Percentiles rank a stretch among this genome's conserved stretches.
Evolutionary conservation across 2,113 vertebrate genomes (phyloP).

Genomic region (Megaceryle maxima): DNA sequence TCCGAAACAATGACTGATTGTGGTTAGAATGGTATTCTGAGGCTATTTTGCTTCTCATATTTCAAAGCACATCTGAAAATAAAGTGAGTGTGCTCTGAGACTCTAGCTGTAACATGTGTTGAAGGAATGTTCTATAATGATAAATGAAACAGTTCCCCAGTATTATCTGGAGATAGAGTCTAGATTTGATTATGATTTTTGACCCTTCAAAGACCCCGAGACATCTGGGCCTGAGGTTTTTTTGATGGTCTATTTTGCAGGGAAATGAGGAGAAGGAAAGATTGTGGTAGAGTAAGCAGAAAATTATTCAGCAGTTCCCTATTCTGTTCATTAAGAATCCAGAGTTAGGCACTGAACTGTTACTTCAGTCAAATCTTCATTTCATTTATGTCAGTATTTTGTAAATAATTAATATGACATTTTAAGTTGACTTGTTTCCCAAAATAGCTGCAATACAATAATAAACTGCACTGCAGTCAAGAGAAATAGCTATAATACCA

Average conservation of each 20-base stretch:
- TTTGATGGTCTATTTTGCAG: background rate
- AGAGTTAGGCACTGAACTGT: conserved; percentile 24
- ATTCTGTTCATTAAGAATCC: conserved; percentile 49
- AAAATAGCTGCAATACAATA: conserved; percentile 43
- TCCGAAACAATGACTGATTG: conserved; percentile 40
- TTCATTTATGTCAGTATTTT: conserved; percentile 65
- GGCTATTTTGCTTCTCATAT: conserved; percentile 2
- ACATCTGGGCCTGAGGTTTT: background rate
- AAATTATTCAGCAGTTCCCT: conserved; percentile 56
- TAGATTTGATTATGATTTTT: background rate
- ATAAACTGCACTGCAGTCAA: background rate
- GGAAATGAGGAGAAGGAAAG: background rate
- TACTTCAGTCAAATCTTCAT: conserved; percentile 49
- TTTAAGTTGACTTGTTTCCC: conserved; percentile 70
- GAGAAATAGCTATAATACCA: background rate
- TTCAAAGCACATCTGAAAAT: conserved; percentile 46
- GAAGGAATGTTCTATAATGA: conserved; percentile 10
- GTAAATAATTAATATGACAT: conserved; percentile 74
- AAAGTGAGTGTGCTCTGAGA: background rate
- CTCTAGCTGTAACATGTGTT: background rate
- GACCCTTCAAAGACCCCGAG: background rate
- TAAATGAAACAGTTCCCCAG: background rate
- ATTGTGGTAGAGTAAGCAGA: conserved; percentile 49
- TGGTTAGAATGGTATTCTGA: background rate
- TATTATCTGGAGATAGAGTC: background rate